A percentile compares a stretch with the other conserved stretches of the same genome.
Conservation (phyloP, 2,888 invertebrate species). For the Dorcus hopei region DNA sequence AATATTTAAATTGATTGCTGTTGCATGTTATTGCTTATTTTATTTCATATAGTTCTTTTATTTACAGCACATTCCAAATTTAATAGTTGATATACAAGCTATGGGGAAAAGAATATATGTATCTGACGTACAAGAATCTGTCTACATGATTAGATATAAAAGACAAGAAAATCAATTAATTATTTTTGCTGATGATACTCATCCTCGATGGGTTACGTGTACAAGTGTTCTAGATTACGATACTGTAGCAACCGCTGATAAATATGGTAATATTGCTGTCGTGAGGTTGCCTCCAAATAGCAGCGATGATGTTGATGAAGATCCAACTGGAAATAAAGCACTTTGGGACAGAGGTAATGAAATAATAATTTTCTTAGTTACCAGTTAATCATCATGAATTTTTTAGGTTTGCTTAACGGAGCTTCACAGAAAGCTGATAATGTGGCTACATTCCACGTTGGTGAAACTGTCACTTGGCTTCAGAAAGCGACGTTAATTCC, state of each 20-base stretch:
- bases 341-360: slow-evolving; percentile 79
- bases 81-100: slow-evolving; percentile 89
- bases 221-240: slow-evolving; percentile 92
- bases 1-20: background rate
- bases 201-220: slow-evolving; percentile 94
- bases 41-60: background rate
- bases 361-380: background rate
- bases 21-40: background rate
- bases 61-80: slow-evolving; percentile 85
- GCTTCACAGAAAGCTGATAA: slow-evolving; percentile 97
- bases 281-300: slow-evolving; percentile 87
- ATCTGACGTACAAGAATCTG: slow-evolving; percentile 94
- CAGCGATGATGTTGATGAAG: slow-evolving; percentile 98
- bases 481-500: slow-evolving; percentile 96
- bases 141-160: slow-evolving; percentile 93
- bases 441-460: slow-evolving; percentile 90
- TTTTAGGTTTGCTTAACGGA: slow-evolving; percentile 83
- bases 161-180: slow-evolving; percentile 95
- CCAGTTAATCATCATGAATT: background rate
- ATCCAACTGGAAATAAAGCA: slow-evolving; percentile 97
- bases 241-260: slow-evolving; percentile 94
- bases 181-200: slow-evolving; percentile 97
- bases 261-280: slow-evolving; percentile 94
- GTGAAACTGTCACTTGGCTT: slow-evolving; percentile 93
- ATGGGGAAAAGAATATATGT: slow-evolving; percentile 94